These are phyloP conservation scores for Polydrusus pterygomalis DNA, from an alignment of 2,888 invertebrate genomes.

Conservation along the genomic window DNA sequence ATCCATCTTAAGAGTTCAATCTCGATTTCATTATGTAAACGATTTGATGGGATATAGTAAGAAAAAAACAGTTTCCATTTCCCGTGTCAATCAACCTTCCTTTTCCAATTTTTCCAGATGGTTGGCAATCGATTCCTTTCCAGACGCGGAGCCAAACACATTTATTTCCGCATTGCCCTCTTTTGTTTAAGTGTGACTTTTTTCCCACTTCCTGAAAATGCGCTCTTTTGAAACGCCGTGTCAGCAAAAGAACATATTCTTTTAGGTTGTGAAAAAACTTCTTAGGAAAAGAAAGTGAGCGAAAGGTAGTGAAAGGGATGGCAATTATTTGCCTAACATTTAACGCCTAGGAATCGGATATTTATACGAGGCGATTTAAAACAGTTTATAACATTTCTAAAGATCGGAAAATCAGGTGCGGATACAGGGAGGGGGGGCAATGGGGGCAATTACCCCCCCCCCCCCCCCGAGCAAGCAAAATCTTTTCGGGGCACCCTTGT, in stretches of 20 bases:
- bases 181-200: slow-evolving; percentile 50
- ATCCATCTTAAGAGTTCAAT: slow-evolving; percentile 14
- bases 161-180: slow-evolving; percentile 48
- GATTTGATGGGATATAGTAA: background rate
- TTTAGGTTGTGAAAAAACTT: background rate
- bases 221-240: background rate
- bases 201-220: slow-evolving; percentile 13
- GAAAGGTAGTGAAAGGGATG: background rate
- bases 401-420: too few relatives aligned
- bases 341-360: too few relatives aligned
- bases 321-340: background rate
- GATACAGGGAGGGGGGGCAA: too few relatives aligned
- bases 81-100: slow-evolving; percentile 35
- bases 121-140: slow-evolving; percentile 38
- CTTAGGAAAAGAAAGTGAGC: background rate
- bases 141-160: slow-evolving; percentile 44
- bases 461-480: too few relatives aligned
- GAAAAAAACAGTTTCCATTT: slow-evolving; percentile 27
- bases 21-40: too few relatives aligned
- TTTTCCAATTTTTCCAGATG: slow-evolving; percentile 36
- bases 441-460: too few relatives aligned
- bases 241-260: slow-evolving; percentile 2
- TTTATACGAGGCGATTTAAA: too few relatives aligned
- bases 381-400: too few relatives aligned
- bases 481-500: too few relatives aligned